Percentiles rank a stretch among this genome's conserved stretches.
phyloP scores from a whole-genome alignment of 35 echinoderm and acorn worm genomes.

The Ophioderma brevispina region DNA sequence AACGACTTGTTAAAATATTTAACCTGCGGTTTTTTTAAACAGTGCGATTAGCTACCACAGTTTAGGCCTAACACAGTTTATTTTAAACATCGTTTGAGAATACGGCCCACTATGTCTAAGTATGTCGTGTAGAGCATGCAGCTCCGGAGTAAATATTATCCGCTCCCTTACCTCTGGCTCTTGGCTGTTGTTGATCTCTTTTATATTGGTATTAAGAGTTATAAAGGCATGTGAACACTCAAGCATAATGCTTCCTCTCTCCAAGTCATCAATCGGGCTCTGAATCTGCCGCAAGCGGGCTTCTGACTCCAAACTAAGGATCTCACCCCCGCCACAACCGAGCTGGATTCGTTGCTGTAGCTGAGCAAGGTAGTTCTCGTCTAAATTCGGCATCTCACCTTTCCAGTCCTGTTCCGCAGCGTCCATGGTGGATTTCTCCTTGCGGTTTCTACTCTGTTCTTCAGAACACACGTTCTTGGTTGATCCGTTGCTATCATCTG shows the following conservation, averaged over 20 bases:
- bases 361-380: neutral
- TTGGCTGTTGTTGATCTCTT: neutral
- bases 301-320: neutral
- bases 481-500: no score
- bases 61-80: no score
- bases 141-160: no score
- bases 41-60: no score
- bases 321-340: neutral
- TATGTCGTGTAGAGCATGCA: no score
- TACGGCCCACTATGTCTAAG: no score
- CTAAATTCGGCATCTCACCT: neutral
- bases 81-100: no score
- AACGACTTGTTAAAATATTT: no score
- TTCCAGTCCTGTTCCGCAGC: neutral
- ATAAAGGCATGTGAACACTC: neutral
- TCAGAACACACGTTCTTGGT: no score
- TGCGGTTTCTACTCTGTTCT: neutral
- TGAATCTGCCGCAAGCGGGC: neutral
- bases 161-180: no score
- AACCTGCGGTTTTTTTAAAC: no score
- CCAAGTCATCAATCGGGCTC: neutral
- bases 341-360: neutral
- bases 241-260: neutral
- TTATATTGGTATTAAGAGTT: neutral
- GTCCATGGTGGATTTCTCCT: neutral